These are phyloP conservation scores for Pteromalus puparum DNA, from an alignment of 1,140 invertebrate genomes.

Conservation along the genomic window DNA sequence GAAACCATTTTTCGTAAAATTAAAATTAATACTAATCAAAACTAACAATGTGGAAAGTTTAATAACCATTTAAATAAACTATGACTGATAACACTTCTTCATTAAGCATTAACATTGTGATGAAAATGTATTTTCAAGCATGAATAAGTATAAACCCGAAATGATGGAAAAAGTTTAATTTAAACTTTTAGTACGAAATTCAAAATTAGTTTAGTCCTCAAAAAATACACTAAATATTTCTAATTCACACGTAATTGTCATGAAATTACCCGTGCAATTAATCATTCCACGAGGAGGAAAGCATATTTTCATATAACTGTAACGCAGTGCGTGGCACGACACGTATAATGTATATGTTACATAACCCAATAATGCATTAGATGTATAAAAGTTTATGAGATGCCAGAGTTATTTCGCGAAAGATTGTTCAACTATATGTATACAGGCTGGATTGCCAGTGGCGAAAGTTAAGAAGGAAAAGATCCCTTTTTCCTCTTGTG, in stretches of 20 bases:
- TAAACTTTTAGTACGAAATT: not conserved
- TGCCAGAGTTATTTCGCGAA: not conserved
- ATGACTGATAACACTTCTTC: not conserved
- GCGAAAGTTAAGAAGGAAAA: not conserved
- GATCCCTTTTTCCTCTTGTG: not conserved
- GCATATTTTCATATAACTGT: conserved; percentile 19
- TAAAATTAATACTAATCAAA: no score
- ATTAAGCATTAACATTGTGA: not conserved
- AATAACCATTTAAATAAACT: not conserved
- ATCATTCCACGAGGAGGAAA: not conserved
- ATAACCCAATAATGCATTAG: not conserved
- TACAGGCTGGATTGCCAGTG: not conserved
- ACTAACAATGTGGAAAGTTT: not conserved
- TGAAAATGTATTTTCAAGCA: not conserved
- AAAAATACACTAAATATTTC: not conserved
- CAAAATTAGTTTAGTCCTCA: not conserved
- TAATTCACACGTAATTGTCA: not conserved
- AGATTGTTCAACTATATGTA: not conserved
- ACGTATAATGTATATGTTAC: not conserved
- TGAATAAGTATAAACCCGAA: not conserved
- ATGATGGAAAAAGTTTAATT: not conserved
- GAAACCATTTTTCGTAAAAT: no score
- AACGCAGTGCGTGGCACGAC: not conserved
- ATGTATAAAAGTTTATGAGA: not conserved
- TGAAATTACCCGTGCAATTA: not conserved